A percentile compares a stretch with the other conserved stretches of the same genome.
phyloP scores from a whole-genome alignment of 2,113 vertebrate genomes.

The Melospiza georgiana region DNA sequence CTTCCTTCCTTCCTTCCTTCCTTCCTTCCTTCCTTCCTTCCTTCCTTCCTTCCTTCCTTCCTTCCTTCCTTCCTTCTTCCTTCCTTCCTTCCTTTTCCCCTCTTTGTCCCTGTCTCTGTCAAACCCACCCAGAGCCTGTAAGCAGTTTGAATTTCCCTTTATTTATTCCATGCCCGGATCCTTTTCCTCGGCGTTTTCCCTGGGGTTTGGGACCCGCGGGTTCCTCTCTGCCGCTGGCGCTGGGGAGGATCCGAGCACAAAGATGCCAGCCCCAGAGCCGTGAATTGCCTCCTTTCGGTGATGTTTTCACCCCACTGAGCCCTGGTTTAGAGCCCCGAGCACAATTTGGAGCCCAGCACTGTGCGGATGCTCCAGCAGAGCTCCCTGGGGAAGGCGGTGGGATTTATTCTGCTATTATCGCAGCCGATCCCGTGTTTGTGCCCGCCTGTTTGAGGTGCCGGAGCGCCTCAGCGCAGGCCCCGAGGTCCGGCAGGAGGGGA shows the following conservation, averaged over 20 bases:
- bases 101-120: not conserved
- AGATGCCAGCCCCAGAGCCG: not conserved
- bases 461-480: not conserved
- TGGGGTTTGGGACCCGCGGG: not conserved
- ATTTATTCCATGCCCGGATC: not conserved
- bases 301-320: not conserved
- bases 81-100: too few species aligned
- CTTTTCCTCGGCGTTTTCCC: not conserved
- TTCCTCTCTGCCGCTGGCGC: not conserved
- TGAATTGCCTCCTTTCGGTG: not conserved
- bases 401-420: too few species aligned
- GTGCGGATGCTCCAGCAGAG: too few species aligned
- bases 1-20: too few species aligned
- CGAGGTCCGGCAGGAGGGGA: not conserved
- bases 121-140: fast-evolving
- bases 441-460: too few species aligned
- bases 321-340: not conserved
- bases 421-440: too few species aligned
- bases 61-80: too few species aligned
- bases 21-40: too few species aligned
- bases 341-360: not conserved
- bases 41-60: too few species aligned
- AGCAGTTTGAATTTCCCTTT: not conserved
- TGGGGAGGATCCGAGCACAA: not conserved
- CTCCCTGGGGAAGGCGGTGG: too few species aligned